These are phyloP conservation scores for Plagiodera versicolora DNA, from an alignment of 2,888 invertebrate species.

Conservation along the genomic window DNA sequence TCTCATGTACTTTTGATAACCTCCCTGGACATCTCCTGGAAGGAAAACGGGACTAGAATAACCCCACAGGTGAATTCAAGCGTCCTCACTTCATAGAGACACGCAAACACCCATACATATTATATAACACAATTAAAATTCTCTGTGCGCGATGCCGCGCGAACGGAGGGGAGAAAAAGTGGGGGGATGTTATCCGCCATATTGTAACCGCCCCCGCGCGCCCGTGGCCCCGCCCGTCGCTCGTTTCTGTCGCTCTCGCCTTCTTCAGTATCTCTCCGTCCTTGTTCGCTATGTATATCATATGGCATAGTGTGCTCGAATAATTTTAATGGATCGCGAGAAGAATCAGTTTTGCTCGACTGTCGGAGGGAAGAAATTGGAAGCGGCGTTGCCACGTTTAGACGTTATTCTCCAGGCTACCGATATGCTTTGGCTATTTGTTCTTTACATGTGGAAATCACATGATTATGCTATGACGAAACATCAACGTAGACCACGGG, in stretches of 20 bases:
- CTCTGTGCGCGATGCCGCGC: constrained; percentile 52
- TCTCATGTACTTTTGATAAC: too few relatives aligned
- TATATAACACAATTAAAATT: constrained; percentile 55
- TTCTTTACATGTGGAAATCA: neutral
- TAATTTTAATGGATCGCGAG: constrained; percentile 56
- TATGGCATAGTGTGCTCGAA: constrained; percentile 51
- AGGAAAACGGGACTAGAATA: constrained; percentile 19
- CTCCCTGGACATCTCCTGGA: constrained; percentile 31
- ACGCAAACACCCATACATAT: constrained; percentile 49
- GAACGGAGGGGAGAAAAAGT: constrained; percentile 48
- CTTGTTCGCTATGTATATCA: constrained; percentile 50
- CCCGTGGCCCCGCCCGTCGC: constrained; percentile 48
- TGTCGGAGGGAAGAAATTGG: constrained; percentile 43
- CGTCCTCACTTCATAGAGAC: constrained; percentile 42
- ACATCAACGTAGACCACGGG: too few relatives aligned
- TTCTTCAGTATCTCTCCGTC: constrained; percentile 39
- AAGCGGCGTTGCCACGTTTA: neutral
- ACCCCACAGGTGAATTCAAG: constrained; percentile 45
- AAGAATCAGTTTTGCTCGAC: constrained; percentile 50
- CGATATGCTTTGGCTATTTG: neutral
- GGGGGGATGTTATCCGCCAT: constrained; percentile 54
- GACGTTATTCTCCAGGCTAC: neutral
- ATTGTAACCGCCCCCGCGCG: constrained; percentile 55
- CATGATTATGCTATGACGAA: too few relatives aligned
- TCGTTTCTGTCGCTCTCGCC: constrained; percentile 42